These are phyloP conservation scores for Thumatha senex DNA, from an alignment of 2,888 invertebrate species.

Conservation along the genomic window DNA sequence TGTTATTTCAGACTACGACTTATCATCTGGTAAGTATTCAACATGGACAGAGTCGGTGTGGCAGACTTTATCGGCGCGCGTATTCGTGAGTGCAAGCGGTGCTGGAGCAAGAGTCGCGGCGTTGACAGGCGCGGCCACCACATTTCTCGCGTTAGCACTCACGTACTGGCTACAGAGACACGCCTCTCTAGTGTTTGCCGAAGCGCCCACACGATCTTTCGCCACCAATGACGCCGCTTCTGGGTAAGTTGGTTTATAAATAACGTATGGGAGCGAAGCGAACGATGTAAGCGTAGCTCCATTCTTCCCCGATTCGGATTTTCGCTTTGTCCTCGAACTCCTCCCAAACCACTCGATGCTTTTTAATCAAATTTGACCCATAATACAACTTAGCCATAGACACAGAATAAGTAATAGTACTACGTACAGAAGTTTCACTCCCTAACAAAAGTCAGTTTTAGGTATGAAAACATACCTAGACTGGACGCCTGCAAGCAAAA, in stretches of 20 bases:
- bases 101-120: slow-evolving; percentile 61
- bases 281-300: too few relatives aligned
- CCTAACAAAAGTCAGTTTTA: too few relatives aligned
- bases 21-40: slow-evolving; percentile 89
- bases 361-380: too few relatives aligned
- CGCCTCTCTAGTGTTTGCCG: slow-evolving; percentile 46
- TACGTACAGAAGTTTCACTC: too few relatives aligned
- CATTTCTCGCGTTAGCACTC: slow-evolving; percentile 50
- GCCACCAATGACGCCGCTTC: slow-evolving; percentile 47
- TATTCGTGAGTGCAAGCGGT: slow-evolving; percentile 90
- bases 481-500: too few relatives aligned
- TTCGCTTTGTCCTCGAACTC: too few relatives aligned
- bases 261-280: too few relatives aligned
- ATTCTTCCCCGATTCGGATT: too few relatives aligned
- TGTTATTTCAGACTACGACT: slow-evolving; percentile 86
- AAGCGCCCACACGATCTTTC: slow-evolving; percentile 27
- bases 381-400: too few relatives aligned
- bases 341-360: too few relatives aligned
- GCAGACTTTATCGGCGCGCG: slow-evolving; percentile 87
- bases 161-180: slow-evolving; percentile 62
- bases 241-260: slow-evolving; percentile 42
- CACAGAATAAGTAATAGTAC: too few relatives aligned
- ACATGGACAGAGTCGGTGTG: slow-evolving; percentile 96
- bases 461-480: too few relatives aligned
- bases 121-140: slow-evolving; percentile 46